Conservation (phyloP, 2,797 vertebrate genomes). For the Adelosebastes latens region DNA sequence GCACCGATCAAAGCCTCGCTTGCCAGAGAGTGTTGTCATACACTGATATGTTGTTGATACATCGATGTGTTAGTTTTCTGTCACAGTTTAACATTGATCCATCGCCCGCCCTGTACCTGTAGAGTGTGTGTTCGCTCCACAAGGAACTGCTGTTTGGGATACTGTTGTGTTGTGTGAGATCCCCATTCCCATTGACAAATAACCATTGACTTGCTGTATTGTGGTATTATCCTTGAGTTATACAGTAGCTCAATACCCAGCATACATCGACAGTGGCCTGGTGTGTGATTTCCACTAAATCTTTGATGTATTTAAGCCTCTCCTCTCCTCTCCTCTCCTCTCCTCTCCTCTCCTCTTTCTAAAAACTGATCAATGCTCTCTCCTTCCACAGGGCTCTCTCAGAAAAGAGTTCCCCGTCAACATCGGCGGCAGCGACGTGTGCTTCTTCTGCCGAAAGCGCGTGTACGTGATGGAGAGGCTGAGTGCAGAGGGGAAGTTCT, state of each 20-base stretch:
- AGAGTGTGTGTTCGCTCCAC: conserved; percentile 32
- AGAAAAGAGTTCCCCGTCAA: conserved; percentile 97
- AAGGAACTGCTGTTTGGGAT: conserved; percentile 18
- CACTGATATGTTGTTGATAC: not conserved
- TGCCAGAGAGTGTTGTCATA: conserved; percentile 7
- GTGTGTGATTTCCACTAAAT: conserved; percentile 6
- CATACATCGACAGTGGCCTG: not conserved
- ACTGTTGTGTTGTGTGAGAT: conserved; percentile 5
- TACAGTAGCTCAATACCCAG: not conserved
- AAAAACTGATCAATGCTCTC: not conserved
- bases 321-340: not conserved
- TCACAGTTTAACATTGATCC: conserved; percentile 17
- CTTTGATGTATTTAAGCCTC: not conserved
- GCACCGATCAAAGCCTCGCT: conserved; percentile 4
- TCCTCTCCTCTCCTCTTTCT: not conserved
- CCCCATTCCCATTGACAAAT: conserved; percentile 10
- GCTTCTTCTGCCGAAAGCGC: conserved; percentile 95
- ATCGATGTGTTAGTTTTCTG: conserved; percentile 1
- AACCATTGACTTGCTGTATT: conserved; percentile 13
- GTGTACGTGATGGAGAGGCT: conserved; percentile 99
- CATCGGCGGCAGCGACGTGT: conserved; percentile 96
- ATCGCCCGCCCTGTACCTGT: conserved; percentile 20
- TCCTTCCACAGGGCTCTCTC: conserved; percentile 87
- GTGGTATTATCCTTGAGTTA: conserved; percentile 1
- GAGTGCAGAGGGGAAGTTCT: conserved; percentile 98